Percentiles rank a stretch among this genome's conserved stretches.
Conservation (phyloP, 2,888 invertebrate genomes). For the Pemphredon lugubris region DNA sequence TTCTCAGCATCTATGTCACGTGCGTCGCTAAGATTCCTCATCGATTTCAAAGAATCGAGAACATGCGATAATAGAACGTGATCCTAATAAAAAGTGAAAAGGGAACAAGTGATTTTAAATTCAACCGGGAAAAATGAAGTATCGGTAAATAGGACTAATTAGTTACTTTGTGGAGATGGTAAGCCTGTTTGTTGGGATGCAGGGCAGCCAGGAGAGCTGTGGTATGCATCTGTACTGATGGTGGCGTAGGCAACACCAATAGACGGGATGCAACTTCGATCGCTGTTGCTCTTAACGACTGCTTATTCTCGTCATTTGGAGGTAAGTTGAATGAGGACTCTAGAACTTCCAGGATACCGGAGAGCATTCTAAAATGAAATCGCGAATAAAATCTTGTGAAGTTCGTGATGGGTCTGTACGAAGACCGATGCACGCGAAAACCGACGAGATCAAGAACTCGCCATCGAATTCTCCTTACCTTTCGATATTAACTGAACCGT, state of each 20-base stretch:
- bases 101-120: too few relatives aligned
- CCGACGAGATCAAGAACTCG: too few relatives aligned
- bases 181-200: slow-evolving; percentile 87
- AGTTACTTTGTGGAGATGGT: slow-evolving; percentile 95
- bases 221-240: slow-evolving; percentile 88
- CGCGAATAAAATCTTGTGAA: background rate
- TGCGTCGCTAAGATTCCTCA: slow-evolving; percentile 85
- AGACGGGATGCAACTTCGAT: slow-evolving; percentile 86
- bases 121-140: too few relatives aligned
- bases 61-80: slow-evolving; percentile 92
- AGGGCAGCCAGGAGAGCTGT: slow-evolving; percentile 92
- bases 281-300: slow-evolving; percentile 82
- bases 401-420: background rate
- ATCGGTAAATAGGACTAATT: too few relatives aligned
- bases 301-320: slow-evolving; percentile 81
- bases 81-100: slow-evolving; percentile 83
- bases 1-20: slow-evolving; percentile 93
- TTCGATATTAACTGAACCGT: slow-evolving; percentile 77
- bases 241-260: slow-evolving; percentile 87
- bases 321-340: slow-evolving; percentile 87
- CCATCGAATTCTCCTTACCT: slow-evolving; percentile 73
- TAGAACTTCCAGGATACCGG: slow-evolving; percentile 87
- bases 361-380: slow-evolving; percentile 83
- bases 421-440: too few relatives aligned
- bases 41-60: slow-evolving; percentile 85